phyloP scores from a whole-genome alignment of 2,797 vertebrate genomes.

The Coregonus sp. region DNA sequence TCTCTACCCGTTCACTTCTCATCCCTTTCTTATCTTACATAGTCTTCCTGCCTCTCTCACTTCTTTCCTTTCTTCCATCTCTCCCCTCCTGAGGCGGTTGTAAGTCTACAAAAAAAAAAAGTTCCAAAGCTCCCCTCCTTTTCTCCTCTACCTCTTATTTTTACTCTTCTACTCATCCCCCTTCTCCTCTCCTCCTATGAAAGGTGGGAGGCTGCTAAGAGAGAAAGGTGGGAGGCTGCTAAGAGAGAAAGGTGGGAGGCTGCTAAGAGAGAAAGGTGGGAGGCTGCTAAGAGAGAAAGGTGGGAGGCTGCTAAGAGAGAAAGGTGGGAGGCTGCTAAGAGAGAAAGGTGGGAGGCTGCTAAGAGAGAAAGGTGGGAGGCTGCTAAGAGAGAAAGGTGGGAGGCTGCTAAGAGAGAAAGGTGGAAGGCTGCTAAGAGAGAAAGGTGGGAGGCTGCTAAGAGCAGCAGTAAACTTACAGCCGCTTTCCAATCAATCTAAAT shows the following conservation, averaged over 20 bases:
- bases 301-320: neutral
- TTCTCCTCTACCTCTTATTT: conserved; percentile 5
- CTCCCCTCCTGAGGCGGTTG: neutral
- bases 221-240: neutral
- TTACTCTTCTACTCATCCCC: conserved; percentile 6
- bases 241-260: neutral
- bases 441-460: neutral
- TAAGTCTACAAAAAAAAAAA: neutral
- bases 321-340: neutral
- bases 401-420: neutral
- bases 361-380: neutral
- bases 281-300: neutral
- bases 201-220: neutral
- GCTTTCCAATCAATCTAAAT: no score
- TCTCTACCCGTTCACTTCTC: neutral
- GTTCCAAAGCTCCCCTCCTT: neutral
- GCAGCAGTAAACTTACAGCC: conserved; percentile 16
- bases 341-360: neutral
- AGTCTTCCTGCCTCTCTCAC: conserved; percentile 21
- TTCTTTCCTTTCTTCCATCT: neutral
- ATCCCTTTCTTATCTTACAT: conserved; percentile 1
- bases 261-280: neutral
- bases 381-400: neutral
- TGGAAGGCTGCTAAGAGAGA: neutral
- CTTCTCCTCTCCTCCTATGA: conserved; percentile 14